Evolutionary conservation across 2,888 invertebrate species (phyloP).

Genomic region (Sepioteuthis lessoniana): DNA sequence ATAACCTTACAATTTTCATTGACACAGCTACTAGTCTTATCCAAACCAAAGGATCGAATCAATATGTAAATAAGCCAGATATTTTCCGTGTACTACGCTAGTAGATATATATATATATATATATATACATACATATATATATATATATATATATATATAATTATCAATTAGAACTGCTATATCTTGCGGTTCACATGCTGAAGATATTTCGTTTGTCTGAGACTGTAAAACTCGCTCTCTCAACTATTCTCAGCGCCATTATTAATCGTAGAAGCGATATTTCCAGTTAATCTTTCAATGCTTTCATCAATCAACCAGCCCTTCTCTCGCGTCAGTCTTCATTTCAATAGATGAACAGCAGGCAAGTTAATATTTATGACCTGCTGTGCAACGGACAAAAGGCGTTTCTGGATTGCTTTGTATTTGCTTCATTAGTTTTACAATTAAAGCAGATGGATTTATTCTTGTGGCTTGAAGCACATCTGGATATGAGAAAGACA

Average conservation of each 20-base stretch:
- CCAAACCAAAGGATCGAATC: too few relatives aligned
- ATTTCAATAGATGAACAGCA: neutral
- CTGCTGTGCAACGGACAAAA: neutral
- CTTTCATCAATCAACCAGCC: neutral
- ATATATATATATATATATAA: too few relatives aligned
- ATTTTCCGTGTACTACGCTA: too few relatives aligned
- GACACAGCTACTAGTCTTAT: too few relatives aligned
- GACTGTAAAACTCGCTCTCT: neutral
- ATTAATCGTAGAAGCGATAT: neutral
- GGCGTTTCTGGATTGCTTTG: neutral
- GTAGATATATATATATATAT: too few relatives aligned
- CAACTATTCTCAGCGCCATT: neutral
- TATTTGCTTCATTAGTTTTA: neutral
- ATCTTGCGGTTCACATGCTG: too few relatives aligned
- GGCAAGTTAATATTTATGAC: neutral
- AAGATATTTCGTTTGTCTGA: neutral
- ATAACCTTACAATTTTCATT: too few relatives aligned
- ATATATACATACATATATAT: too few relatives aligned
- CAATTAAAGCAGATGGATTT: neutral
- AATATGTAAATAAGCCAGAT: too few relatives aligned
- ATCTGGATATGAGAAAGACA: neutral
- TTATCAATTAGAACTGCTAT: too few relatives aligned
- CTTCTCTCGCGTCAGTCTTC: neutral
- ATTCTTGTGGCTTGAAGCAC: neutral
- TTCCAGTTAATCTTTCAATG: neutral